A percentile compares a stretch with the other conserved stretches of the same genome.
Evolutionary conservation across 2,113 vertebrate genomes (phyloP).

Genomic region (Dasyprocta punctata): DNA sequence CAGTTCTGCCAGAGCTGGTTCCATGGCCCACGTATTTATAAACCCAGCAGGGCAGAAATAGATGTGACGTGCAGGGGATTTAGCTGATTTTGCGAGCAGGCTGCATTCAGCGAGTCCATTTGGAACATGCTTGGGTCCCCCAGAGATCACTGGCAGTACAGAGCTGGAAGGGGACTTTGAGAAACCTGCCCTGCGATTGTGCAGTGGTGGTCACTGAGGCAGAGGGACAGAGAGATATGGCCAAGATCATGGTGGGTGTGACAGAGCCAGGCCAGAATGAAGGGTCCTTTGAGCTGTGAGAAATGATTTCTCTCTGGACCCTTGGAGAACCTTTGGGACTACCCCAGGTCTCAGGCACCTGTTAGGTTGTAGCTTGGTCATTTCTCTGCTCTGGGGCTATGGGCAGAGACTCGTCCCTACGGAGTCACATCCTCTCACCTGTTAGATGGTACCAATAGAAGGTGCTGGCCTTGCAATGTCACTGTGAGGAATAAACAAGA

Average conservation of each 20-base stretch:
- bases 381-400: neutral
- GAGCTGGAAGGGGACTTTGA: neutral
- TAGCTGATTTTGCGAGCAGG: constrained; percentile 55
- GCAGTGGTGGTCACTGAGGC: neutral
- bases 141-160: neutral
- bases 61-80: constrained; percentile 55
- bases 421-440: neutral
- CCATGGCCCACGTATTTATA: constrained; percentile 69
- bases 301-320: neutral
- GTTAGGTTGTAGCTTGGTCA: neutral
- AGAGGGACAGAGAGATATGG: neutral
- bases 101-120: neutral
- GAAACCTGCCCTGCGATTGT: neutral
- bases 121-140: neutral
- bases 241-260: neutral
- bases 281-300: neutral
- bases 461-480: neutral
- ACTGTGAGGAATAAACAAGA: neutral
- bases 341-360: neutral
- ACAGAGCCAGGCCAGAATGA: neutral
- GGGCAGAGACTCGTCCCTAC: neutral
- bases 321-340: neutral
- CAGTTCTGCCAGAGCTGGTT: constrained; percentile 33
- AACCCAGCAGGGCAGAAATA: constrained; percentile 76
- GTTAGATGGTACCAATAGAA: neutral